phyloP scores from a whole-genome alignment of 2,113 vertebrate genomes.

The Sturnira hondurensis region DNA sequence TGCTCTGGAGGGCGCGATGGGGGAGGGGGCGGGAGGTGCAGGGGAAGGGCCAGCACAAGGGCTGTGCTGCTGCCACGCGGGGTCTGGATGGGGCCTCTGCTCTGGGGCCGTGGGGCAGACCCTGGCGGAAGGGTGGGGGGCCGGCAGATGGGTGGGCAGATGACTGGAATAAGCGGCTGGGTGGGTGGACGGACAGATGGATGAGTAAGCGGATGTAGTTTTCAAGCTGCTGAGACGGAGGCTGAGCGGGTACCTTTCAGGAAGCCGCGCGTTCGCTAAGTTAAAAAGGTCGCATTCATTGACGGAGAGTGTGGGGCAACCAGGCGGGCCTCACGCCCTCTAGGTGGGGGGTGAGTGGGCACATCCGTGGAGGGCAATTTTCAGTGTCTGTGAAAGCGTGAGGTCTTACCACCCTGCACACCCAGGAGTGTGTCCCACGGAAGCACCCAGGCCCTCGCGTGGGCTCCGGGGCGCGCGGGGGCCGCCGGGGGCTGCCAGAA shows the following conservation, averaged over 20 bases:
- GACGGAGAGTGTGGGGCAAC: not conserved
- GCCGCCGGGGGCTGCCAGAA: too few species aligned
- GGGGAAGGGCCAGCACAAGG: not conserved
- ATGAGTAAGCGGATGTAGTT: fast-evolving
- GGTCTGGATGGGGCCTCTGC: not conserved
- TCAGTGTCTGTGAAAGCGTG: fast-evolving
- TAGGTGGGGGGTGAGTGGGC: not conserved
- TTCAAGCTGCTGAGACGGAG: not conserved
- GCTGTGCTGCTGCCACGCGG: not conserved
- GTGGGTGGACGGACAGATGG: too few species aligned
- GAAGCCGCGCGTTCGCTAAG: not conserved
- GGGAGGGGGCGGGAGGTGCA: not conserved
- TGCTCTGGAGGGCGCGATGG: not conserved
- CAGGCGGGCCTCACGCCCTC: too few species aligned
- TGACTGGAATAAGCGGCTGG: not conserved
- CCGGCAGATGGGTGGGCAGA: not conserved
- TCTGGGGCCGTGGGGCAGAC: not conserved
- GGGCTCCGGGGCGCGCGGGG: too few species aligned
- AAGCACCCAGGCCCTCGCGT: too few species aligned
- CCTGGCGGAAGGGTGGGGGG: too few species aligned
- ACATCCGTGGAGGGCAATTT: fast-evolving
- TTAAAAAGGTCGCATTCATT: fast-evolving
- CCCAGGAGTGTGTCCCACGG: too few species aligned
- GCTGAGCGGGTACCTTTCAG: not conserved
- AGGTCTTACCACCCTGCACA: not conserved